Evolutionary conservation across 2,113 vertebrate genomes (phyloP).

Genomic region (Callipepla squamata): DNA sequence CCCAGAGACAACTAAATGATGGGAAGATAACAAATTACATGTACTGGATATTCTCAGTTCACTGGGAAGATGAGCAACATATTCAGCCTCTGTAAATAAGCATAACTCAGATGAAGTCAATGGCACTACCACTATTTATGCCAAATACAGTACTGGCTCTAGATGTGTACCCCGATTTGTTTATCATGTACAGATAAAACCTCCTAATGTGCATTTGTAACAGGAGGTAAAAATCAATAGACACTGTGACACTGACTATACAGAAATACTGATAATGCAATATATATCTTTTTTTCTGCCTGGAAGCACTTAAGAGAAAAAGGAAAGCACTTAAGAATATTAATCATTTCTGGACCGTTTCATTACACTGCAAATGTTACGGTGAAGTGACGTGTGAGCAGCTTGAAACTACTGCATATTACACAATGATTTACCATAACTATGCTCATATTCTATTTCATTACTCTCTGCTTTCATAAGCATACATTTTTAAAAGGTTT

Average conservation of each 20-base stretch:
- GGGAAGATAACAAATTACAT: slow-evolving; percentile 7
- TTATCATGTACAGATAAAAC: slow-evolving; percentile 31
- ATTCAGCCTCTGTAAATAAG: slow-evolving; percentile 37
- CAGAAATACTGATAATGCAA: slow-evolving; percentile 52
- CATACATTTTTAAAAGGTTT: slow-evolving; percentile 51
- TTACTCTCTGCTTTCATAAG: slow-evolving; percentile 42
- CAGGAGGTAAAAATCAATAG: slow-evolving; percentile 68
- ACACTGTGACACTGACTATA: slow-evolving; percentile 36
- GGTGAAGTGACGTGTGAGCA: slow-evolving; percentile 48
- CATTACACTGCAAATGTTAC: slow-evolving; percentile 49
- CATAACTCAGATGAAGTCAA: slow-evolving; percentile 4
- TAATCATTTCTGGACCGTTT: slow-evolving; percentile 68
- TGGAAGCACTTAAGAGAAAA: slow-evolving; percentile 66
- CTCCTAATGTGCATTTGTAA: slow-evolving; percentile 35
- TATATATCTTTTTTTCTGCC: slow-evolving; percentile 26
- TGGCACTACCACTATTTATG: neutral
- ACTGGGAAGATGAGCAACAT: neutral
- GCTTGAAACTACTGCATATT: slow-evolving; percentile 51
- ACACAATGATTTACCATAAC: slow-evolving; percentile 54
- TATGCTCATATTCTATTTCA: slow-evolving; percentile 44
- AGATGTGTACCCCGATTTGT: slow-evolving; percentile 25
- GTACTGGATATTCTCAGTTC: neutral
- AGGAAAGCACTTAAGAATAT: slow-evolving; percentile 69
- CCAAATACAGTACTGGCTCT: neutral
- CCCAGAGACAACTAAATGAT: neutral